These are phyloP conservation scores for Epizoanthus stellaris DNA, from an alignment of 92 coral and sea anemone genomes.

Conservation along the genomic window DNA sequence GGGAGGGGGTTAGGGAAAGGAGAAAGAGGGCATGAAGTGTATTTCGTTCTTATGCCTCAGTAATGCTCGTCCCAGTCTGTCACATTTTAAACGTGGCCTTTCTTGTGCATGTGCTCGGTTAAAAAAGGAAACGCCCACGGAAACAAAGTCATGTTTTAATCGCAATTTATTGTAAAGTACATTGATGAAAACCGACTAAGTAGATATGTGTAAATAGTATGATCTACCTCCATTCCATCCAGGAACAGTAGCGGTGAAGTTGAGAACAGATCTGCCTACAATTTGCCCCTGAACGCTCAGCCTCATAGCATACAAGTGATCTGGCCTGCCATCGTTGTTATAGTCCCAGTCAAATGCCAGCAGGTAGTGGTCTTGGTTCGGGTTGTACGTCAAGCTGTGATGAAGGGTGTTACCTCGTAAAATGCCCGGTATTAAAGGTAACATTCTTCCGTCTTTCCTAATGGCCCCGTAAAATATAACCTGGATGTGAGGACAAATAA, in stretches of 20 bases:
- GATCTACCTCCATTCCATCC: slow-evolving; percentile 69
- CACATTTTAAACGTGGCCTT: no score
- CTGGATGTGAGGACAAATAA: slow-evolving; percentile 39
- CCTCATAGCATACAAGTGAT: slow-evolving; percentile 79
- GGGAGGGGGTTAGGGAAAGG: no score
- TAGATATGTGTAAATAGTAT: neutral
- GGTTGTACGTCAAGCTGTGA: slow-evolving; percentile 86
- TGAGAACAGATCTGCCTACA: slow-evolving; percentile 68
- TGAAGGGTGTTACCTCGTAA: slow-evolving; percentile 81
- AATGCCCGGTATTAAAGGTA: slow-evolving; percentile 65
- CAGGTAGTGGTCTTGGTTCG: slow-evolving; percentile 77
- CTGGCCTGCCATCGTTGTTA: slow-evolving; percentile 74
- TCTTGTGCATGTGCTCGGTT: neutral
- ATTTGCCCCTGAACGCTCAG: slow-evolving; percentile 63
- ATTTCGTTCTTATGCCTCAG: no score
- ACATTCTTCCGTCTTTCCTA: slow-evolving; percentile 61
- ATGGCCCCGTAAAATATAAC: slow-evolving; percentile 70
- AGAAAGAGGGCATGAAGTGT: no score
- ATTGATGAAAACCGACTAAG: neutral
- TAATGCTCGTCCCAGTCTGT: no score
- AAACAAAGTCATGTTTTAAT: neutral
- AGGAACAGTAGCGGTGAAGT: slow-evolving; percentile 74
- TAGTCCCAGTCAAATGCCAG: slow-evolving; percentile 90
- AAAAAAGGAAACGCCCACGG: neutral
- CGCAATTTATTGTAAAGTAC: neutral